Evolutionary conservation across 2,888 invertebrate species (phyloP).

Genomic region (Aspidiotus destructor): DNA sequence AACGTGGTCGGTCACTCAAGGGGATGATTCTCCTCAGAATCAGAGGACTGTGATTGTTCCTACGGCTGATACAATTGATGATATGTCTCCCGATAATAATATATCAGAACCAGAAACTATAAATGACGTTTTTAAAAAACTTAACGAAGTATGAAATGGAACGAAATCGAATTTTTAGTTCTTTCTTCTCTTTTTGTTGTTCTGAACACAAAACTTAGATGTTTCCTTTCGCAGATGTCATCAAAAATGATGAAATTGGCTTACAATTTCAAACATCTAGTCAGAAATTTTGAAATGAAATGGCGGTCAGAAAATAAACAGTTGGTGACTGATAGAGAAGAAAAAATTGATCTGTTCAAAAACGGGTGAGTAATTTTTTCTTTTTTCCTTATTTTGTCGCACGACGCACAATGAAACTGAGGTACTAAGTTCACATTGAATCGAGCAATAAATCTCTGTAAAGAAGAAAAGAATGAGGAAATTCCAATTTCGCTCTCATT

Average conservation of each 20-base stretch:
- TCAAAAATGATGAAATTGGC: conserved; percentile 36
- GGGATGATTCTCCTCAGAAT: background rate
- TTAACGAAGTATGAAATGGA: conserved; percentile 25
- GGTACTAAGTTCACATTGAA: no score
- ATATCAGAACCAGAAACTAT: conserved; percentile 21
- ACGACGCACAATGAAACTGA: no score
- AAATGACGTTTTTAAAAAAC: conserved; percentile 33
- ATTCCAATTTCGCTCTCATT: no score
- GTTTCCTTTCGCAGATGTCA: conserved; percentile 34
- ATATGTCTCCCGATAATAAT: conserved; percentile 9
- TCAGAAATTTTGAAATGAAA: conserved; percentile 62
- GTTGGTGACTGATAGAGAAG: conserved; percentile 39
- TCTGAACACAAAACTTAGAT: background rate
- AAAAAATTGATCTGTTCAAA: no score
- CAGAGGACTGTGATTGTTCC: background rate
- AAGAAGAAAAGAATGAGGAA: no score
- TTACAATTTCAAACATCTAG: conserved; percentile 37
- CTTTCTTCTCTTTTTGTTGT: background rate
- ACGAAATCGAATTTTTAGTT: conserved; percentile 5
- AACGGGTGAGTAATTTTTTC: no score
- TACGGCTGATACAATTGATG: background rate
- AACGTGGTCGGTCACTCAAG: conserved; percentile 16
- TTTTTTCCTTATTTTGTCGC: no score
- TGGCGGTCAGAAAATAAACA: conserved; percentile 57
- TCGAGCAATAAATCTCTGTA: no score